Evolutionary conservation across 1,140 invertebrate species (phyloP), one percentile per base, ranked within the genome.

Genomic region (Steinernema khuongi): DNA sequence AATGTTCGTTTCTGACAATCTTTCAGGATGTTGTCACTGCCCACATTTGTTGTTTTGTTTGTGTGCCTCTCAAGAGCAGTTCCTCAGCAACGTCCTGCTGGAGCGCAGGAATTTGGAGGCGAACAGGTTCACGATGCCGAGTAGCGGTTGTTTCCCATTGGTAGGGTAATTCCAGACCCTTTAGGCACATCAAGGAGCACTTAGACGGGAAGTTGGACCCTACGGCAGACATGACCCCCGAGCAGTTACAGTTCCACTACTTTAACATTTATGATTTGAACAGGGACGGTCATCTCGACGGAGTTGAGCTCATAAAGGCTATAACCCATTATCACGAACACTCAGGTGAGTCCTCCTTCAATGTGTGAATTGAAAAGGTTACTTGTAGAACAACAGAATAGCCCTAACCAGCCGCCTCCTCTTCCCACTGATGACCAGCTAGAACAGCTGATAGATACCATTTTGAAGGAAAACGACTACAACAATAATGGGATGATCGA

Each of bases 161-260:
- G 26, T 14, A 14, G 22, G 7, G 11, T 60, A n/a, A 60, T 77
- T 73, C 22, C 14, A 19, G 14, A 36, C 28, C 19, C 85, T 86
- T 67, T 79, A 88, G 87, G n/a, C 87, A 88, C 78, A 87, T 88
- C 36, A 86, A 87, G 76, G 87, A 88, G 74, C 87, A 88, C 83
- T 81, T 88, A 67, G 85, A 87, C 69, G 86, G 87, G 44, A 86
- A 86, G 66, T 84, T 87, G 1, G 76, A 79, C 50, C 76, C 76
- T 11, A 75, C 76, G 29, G 82, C 83, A 7, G 78, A 85, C 41
- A 84, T 84, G 83, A 85, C 87, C 1, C 86, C 87, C 2, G 87
- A 88, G 74, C 87, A 88, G 73, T 68, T 88, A 31, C 87, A 88
- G 79, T 88, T 88, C 77, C 87, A 88, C 75, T 88, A 88, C 73